These are phyloP conservation scores for Patagioenas fasciata DNA, from an alignment of 2,113 vertebrate genomes.

Conservation along the genomic window DNA sequence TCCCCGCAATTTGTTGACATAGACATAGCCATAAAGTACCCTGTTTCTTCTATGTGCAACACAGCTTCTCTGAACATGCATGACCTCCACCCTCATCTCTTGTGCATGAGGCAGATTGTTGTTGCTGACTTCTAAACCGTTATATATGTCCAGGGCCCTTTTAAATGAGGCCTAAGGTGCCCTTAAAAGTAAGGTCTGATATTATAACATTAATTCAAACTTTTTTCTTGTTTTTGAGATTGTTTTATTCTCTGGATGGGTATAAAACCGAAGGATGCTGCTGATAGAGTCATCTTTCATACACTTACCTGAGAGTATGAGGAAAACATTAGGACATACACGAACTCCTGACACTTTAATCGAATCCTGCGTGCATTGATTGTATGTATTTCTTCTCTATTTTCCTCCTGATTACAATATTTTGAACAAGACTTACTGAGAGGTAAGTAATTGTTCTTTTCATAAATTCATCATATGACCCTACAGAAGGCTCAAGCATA, in stretches of 20 bases:
- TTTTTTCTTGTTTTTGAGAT: background rate
- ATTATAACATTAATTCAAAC: background rate
- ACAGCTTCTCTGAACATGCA: background rate
- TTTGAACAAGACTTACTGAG: background rate
- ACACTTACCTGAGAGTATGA: background rate
- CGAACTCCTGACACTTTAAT: background rate
- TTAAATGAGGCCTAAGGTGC: background rate
- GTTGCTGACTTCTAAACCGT: background rate
- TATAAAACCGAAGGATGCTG: background rate
- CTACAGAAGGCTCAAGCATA: background rate
- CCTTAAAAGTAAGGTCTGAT: background rate
- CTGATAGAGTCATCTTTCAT: background rate
- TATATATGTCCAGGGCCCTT: background rate
- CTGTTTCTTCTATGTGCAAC: background rate
- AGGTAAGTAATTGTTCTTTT: background rate
- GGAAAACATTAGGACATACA: background rate
- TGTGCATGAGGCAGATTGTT: fast-evolving
- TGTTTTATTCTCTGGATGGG: background rate
- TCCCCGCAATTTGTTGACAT: background rate
- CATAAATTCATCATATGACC: background rate
- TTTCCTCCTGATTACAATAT: background rate
- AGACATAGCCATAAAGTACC: background rate
- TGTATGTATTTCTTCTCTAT: background rate
- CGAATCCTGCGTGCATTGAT: background rate
- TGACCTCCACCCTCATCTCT: background rate